Conservation (phyloP, 2,797 vertebrate genomes). For the Acrocephalus scirpaceus region DNA sequence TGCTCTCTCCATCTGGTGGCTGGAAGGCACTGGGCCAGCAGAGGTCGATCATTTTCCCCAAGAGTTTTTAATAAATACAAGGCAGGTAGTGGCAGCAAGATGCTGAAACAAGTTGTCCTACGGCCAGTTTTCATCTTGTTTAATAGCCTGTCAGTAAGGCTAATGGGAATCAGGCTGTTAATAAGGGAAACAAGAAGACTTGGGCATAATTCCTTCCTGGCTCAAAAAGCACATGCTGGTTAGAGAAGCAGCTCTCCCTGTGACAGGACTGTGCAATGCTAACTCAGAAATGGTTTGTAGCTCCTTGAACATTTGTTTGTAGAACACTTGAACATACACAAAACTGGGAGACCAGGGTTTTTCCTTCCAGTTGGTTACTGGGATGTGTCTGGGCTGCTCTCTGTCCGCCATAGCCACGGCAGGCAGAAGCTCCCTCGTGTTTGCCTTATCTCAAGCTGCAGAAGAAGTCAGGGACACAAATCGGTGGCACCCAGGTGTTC, state of each 20-base stretch:
- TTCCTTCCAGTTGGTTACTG: neutral
- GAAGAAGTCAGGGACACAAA: neutral
- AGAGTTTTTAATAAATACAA: neutral
- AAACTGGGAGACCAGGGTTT: neutral
- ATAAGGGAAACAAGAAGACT: neutral
- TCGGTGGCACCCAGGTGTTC: neutral
- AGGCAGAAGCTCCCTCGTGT: neutral
- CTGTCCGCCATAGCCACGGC: neutral
- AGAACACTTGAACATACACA: neutral
- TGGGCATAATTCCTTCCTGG: neutral
- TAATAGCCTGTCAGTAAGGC: neutral
- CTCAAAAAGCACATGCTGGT: neutral
- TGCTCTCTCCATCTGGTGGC: conserved; percentile 38
- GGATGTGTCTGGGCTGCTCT: neutral
- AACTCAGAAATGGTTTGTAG: neutral
- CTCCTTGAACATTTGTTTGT: neutral
- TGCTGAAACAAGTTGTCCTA: neutral
- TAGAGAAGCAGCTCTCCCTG: neutral
- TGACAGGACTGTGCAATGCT: fast-evolving
- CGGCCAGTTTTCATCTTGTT: neutral
- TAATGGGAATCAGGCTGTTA: neutral
- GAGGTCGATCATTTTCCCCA: neutral
- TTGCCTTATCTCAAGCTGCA: conserved; percentile 42
- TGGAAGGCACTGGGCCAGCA: neutral
- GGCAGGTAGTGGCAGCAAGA: neutral